Base-by-base conservation (phyloP, 1,140 invertebrate genomes). In the Zaprionus ornatus region DNA sequence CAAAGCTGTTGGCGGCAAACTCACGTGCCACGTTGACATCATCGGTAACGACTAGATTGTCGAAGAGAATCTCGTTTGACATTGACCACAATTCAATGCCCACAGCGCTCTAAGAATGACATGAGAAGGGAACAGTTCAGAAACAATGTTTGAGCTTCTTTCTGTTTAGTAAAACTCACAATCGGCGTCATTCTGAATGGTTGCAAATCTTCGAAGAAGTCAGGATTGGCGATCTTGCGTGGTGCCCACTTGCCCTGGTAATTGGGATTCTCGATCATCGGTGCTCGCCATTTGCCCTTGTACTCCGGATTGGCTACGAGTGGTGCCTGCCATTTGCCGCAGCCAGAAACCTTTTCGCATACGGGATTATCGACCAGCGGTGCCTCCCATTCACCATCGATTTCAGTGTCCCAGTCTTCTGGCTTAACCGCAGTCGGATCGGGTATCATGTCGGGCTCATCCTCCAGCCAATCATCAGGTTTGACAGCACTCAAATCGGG, bases 31-130 rank as follows among this genome's bases (percentile, higher is more conserved):
- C 94, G n/a, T 93, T 93, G 67, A 95, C 93, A 82, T 97, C 96
- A 92, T 99, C 97, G 1, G 98, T 97, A 66, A 99, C 95, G 40
- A 99, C 94, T 35, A 99, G 94, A 93, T 99, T 99, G 93, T 99
- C 99, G 93, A 99, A 99, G 48, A 97, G 94, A 82, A 99, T 97
- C 80, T 96, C 95, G 78, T 97, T 96, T 0, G 97, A 98, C 97
- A 99, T 99, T 0, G 98, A 98, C 99, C 99, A 99, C 40, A 99
- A 93, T 93, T 99, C 99, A 91, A 99, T 96, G 37, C 98, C 99
- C 77, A 99, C 94, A 67, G 98, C 98, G 85, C 94, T 95, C 98
- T 98, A 91, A 12, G 37, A 61, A 12, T 21, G 6, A 5, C 29
- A 13, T 1, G 29, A 60, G n/a, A 60, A 29, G 17, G 7, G 42